Evolutionary conservation across 2,797 vertebrate species (phyloP).

Genomic region (Amniataba percoides): DNA sequence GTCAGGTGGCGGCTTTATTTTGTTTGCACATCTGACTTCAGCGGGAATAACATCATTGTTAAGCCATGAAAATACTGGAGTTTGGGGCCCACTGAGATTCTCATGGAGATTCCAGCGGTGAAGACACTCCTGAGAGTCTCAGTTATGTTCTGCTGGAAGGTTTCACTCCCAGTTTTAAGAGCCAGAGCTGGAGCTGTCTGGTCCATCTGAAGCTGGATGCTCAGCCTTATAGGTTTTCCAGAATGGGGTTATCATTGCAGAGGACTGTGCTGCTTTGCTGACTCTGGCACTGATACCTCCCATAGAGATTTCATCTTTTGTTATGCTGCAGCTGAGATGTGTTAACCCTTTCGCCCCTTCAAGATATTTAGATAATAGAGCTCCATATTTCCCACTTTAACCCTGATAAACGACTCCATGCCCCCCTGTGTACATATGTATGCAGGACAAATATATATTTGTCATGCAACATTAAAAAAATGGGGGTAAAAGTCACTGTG

Average conservation of each 20-base stretch:
- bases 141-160: slow-evolving; percentile 70
- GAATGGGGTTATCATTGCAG: slow-evolving; percentile 78
- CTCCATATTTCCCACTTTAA: not conserved
- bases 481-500: slow-evolving; percentile 20
- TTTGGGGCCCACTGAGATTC: slow-evolving; percentile 55
- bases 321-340: slow-evolving; percentile 76
- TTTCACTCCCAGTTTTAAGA: slow-evolving; percentile 69
- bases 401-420: not conserved
- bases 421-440: not conserved
- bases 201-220: slow-evolving; percentile 70
- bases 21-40: slow-evolving; percentile 63
- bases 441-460: too few relatives aligned
- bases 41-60: slow-evolving; percentile 61
- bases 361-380: slow-evolving; percentile 40
- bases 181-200: slow-evolving; percentile 60
- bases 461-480: slow-evolving; percentile 12
- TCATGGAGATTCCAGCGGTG: slow-evolving; percentile 55
- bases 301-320: slow-evolving; percentile 81
- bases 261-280: slow-evolving; percentile 76
- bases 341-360: slow-evolving; percentile 71
- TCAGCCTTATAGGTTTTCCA: slow-evolving; percentile 80
- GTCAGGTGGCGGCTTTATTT: slow-evolving; percentile 65
- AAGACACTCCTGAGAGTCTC: slow-evolving; percentile 72
- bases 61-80: slow-evolving; percentile 60
- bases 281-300: slow-evolving; percentile 82